These are phyloP conservation scores for Microtus montanus DNA, from an alignment of 2,113 vertebrate genomes.

Conservation along the genomic window DNA sequence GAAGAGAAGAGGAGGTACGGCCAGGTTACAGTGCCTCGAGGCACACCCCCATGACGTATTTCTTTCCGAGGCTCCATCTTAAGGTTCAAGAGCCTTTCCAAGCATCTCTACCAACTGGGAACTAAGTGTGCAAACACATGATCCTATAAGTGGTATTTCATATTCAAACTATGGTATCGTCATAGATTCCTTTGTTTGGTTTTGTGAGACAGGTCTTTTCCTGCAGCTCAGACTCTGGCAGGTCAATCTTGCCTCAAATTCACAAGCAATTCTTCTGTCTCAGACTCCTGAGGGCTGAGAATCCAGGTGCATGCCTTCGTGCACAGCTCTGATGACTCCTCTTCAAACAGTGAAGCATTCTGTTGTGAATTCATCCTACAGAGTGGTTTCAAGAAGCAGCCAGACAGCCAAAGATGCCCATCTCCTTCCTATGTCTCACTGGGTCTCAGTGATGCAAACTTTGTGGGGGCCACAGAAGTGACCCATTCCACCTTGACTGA, in stretches of 20 bases:
- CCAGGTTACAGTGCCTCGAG: not conserved
- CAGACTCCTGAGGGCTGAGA: not conserved
- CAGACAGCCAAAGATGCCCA: accelerated
- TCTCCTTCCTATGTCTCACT: not conserved
- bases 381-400: not conserved
- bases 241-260: not conserved
- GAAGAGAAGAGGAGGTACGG: not conserved
- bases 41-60: not conserved
- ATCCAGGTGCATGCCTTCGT: not conserved
- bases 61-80: not conserved
- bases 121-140: not conserved
- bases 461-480: too few species aligned
- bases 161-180: not conserved
- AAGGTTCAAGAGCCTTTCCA: too few species aligned
- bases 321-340: not conserved
- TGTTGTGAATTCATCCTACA: not conserved
- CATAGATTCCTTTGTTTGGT: not conserved
- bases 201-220: not conserved
- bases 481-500: too few species aligned
- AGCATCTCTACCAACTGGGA: not conserved
- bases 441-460: not conserved
- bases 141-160: not conserved
- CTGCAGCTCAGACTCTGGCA: not conserved
- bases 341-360: not conserved
- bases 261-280: too few species aligned